Conservation (phyloP, 2,113 vertebrate species). For the Brachyhypopomus gauderio region DNA sequence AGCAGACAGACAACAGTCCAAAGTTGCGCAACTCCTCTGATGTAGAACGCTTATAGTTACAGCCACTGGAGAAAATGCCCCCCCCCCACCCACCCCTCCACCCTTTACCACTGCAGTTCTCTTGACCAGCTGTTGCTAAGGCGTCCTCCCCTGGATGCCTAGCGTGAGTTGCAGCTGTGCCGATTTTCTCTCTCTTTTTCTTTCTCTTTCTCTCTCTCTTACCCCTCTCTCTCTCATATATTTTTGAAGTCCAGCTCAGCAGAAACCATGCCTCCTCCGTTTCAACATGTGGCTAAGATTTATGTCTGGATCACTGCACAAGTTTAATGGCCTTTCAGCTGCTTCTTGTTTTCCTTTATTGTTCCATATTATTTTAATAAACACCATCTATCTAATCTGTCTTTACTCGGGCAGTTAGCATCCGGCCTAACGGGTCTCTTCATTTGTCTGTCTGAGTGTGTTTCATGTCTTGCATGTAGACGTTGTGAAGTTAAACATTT, state of each 20-base stretch:
- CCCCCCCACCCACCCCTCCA: too few relatives aligned
- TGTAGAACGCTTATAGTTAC: too few relatives aligned
- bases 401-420: conserved; percentile 46
- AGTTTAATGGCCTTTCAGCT: conserved; percentile 7
- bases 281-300: conserved; percentile 28
- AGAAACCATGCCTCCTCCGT: background rate
- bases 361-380: conserved; percentile 14
- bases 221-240: background rate
- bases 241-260: conserved; percentile 16
- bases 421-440: conserved; percentile 27
- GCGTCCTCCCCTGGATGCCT: background rate
- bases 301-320: background rate
- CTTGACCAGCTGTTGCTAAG: too few relatives aligned
- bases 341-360: conserved; percentile 13
- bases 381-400: conserved; percentile 20
- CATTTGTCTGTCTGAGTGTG: conserved; percentile 20
- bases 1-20: too few relatives aligned
- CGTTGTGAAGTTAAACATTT: background rate
- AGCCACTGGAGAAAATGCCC: too few relatives aligned
- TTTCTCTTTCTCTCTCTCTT: background rate
- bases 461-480: background rate
- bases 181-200: background rate
- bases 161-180: background rate
- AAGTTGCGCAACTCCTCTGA: too few relatives aligned
- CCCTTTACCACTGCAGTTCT: too few relatives aligned